Base-by-base conservation (phyloP, 2,113 vertebrate genomes). In the Xiphophorus couchianus region DNA sequence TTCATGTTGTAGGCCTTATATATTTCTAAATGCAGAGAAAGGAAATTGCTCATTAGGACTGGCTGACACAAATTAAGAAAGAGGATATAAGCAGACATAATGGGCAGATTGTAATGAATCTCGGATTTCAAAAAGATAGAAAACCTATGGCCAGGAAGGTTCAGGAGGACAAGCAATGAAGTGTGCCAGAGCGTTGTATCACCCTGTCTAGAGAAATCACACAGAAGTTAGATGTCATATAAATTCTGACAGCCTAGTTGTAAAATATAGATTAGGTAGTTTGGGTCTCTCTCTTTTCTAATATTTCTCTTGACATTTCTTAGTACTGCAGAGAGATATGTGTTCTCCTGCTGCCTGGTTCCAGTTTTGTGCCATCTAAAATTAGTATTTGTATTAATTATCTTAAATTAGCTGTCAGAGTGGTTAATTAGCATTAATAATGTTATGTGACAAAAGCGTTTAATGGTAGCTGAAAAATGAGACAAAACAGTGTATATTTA, bases 321-420 rank as follows among this genome's bases (percentile, higher is more conserved):
- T 65, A 60, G 58, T 66, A 60, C 74, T 65, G 42, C 35, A 62
- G 51, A 73, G 64, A 71, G 67, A 28, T 70, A 71, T 82, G 78
- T 74, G 60, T 73, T 66, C 81, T 86, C 33, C 39, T 74, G 72
- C 66, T 65, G 74, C 58, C 66, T 10, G 44, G 10, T 84, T 91
- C 75, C 74, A 81, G 83, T 88, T 89, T 87, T 85, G 75, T 87
- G 83, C 66, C 73, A 69, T 93, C 92, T 94, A 93, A 93, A 93
- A 93, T 94, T 94, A 94, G 90, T 92, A 92, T 93, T 93, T 92
- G 85, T 93, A 94, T 94, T 93, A 93, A 94, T 94, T 92, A 94
- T 93, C 82, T 91, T 89, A 91, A 94, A 94, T 94, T 84, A 94
- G 91, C 88, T 93, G 93, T 93, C 94, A 94, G 63, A 91, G 90